A percentile compares a stretch with the other conserved stretches of the same genome.
Evolutionary conservation across 2,797 vertebrate species (phyloP).

Genomic region (Ctenosaura bakeri): DNA sequence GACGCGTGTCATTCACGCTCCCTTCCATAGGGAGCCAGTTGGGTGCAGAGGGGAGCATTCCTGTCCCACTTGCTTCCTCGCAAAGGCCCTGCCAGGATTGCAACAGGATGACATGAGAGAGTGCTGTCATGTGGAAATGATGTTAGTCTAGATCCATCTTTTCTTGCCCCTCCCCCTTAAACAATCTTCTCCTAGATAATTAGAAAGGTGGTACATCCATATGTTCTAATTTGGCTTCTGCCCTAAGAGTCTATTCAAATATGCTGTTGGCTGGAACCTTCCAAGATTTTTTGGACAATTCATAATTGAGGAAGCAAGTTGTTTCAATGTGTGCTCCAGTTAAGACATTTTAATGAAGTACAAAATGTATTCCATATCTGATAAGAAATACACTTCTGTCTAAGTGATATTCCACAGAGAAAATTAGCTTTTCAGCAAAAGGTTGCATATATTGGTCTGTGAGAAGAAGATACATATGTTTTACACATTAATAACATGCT

Average conservation of each 20-base stretch:
- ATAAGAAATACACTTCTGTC: constrained; percentile 59
- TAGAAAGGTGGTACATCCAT: not conserved
- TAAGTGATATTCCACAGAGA: constrained; percentile 54
- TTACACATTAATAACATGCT: constrained; percentile 59
- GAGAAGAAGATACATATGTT: constrained; percentile 63
- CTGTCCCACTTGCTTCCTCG: no score
- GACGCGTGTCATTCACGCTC: no score
- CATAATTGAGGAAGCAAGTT: not conserved
- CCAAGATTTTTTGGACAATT: not conserved
- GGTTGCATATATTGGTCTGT: constrained; percentile 72
- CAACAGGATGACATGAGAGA: no score
- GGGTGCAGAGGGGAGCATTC: no score
- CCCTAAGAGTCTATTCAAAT: not conserved
- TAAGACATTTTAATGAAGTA: constrained; percentile 73
- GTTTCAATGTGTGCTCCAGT: constrained; percentile 21
- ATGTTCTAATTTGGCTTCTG: not conserved
- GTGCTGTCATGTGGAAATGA: no score
- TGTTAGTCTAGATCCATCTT: not conserved
- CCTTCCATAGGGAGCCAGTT: no score
- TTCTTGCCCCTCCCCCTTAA: not conserved
- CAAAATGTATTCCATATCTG: constrained; percentile 67
- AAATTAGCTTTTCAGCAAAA: constrained; percentile 71
- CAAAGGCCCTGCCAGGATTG: no score
- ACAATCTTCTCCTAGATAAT: not conserved
- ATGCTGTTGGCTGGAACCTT: not conserved